Evolutionary conservation across 2,888 invertebrate species (phyloP).

Genomic region (Drosophila phalerata): DNA sequence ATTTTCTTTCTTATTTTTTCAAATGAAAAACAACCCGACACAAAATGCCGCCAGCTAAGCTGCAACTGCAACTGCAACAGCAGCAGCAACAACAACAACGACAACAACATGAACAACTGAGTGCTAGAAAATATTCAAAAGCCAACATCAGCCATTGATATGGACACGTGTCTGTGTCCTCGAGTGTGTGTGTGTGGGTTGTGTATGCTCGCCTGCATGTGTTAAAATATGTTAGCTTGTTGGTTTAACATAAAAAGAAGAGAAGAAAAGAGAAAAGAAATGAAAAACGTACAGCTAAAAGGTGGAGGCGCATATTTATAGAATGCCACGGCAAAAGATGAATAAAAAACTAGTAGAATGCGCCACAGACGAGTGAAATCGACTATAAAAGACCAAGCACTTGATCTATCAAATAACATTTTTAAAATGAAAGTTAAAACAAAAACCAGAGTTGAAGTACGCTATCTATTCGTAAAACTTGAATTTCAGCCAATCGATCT

Average conservation of each 20-base stretch:
- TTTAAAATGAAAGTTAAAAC: too few species aligned
- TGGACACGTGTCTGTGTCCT: constrained; percentile 64
- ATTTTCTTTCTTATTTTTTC: constrained; percentile 78
- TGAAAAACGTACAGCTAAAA: constrained; percentile 60
- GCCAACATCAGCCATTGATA: constrained; percentile 70
- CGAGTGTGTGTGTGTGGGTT: constrained; percentile 24
- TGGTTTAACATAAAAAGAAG: constrained; percentile 74
- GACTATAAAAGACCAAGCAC: neutral
- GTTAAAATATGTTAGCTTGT: constrained; percentile 81
- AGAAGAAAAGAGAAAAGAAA: constrained; percentile 11
- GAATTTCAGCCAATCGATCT: too few species aligned
- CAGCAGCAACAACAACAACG: constrained; percentile 19
- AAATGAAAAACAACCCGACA: constrained; percentile 76
- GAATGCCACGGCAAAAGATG: constrained; percentile 45
- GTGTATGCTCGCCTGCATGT: constrained; percentile 60
- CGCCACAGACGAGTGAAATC: neutral
- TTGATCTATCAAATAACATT: too few species aligned
- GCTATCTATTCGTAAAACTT: too few species aligned
- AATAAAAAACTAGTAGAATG: constrained; percentile 9
- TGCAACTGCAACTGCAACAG: constrained; percentile 53
- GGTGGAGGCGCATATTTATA: constrained; percentile 76
- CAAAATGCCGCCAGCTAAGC: constrained; percentile 70
- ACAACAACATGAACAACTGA: constrained; percentile 18
- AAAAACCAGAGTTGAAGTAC: too few species aligned
- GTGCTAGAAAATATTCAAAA: constrained; percentile 73